Conservation (phyloP, 1,140 invertebrate species). For the Drosophila nannoptera region DNA sequence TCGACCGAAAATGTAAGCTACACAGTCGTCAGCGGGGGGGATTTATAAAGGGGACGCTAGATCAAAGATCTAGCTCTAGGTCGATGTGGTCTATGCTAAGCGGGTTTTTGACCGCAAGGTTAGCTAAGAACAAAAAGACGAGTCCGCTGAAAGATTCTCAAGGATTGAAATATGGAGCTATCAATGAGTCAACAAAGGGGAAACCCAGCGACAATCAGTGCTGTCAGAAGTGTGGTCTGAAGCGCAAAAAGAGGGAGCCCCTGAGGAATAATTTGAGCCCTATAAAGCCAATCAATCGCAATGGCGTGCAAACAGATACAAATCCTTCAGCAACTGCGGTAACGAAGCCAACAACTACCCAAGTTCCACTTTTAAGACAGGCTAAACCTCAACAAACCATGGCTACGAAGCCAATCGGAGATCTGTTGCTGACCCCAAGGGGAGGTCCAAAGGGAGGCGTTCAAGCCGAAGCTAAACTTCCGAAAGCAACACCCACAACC, state of each 20-base stretch:
- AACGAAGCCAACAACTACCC: too few relatives aligned
- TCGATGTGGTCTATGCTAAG: slow-evolving; percentile 27
- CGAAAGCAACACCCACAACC: neutral
- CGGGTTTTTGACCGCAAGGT: slow-evolving; percentile 7
- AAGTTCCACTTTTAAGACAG: neutral
- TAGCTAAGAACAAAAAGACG: neutral
- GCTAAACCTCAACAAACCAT: too few relatives aligned
- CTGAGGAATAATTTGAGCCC: neutral
- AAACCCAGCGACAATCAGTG: neutral
- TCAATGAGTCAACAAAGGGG: neutral
- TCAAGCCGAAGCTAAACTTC: too few relatives aligned
- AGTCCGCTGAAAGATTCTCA: neutral
- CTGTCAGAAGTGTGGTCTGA: slow-evolving; percentile 26
- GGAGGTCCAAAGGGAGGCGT: too few relatives aligned
- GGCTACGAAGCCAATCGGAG: neutral
- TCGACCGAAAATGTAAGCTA: neutral
- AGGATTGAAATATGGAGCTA: neutral
- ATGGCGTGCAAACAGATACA: neutral
- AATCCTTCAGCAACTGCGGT: neutral
- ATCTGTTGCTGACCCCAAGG: too few relatives aligned
- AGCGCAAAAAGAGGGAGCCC: neutral
- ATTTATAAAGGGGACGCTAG: neutral
- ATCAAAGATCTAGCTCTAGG: neutral
- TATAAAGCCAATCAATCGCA: neutral
- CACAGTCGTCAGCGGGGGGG: neutral